Evolutionary conservation across 92 coral and sea anemone genomes (phyloP).

Genomic region (Siderastrea radians): DNA sequence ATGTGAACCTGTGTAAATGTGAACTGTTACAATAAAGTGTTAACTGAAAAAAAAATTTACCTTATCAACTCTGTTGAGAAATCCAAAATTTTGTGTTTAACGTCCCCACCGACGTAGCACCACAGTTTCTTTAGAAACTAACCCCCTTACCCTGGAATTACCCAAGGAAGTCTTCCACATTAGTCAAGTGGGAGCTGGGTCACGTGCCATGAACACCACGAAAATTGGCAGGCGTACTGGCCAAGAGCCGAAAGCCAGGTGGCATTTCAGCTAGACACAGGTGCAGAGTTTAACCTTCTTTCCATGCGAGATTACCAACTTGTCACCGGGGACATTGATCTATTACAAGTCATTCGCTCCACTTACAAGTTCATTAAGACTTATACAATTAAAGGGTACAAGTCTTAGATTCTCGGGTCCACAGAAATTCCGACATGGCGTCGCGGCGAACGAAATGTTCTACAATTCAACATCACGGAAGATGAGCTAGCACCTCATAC

Average conservation of each 20-base stretch:
- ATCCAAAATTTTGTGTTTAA: too few relatives aligned
- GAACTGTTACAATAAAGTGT: too few relatives aligned
- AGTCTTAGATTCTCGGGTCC: constrained; percentile 41
- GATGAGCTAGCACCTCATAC: constrained; percentile 56
- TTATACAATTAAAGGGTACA: constrained; percentile 41
- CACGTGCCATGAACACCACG: constrained; percentile 27
- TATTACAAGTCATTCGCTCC: constrained; percentile 40
- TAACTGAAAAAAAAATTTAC: too few relatives aligned
- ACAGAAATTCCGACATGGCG: constrained; percentile 29
- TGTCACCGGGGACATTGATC: constrained; percentile 45
- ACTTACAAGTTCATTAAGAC: constrained; percentile 42
- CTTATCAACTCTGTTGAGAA: too few relatives aligned
- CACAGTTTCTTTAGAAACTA: too few relatives aligned
- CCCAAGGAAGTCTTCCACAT: neutral
- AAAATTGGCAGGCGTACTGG: constrained; percentile 16
- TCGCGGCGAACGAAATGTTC: constrained; percentile 22
- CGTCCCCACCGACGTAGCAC: too few relatives aligned
- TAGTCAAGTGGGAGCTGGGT: constrained; percentile 32
- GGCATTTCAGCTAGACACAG: constrained; percentile 49
- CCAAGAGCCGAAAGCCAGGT: constrained; percentile 16
- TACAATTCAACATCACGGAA: constrained; percentile 48
- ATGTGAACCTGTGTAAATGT: too few relatives aligned
- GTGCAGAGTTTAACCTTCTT: constrained; percentile 45
- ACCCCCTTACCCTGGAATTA: too few relatives aligned
- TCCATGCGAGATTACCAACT: constrained; percentile 23